Evolutionary conservation across 1,140 invertebrate species (phyloP), one percentile per base, ranked within the genome.

Genomic region (Trialeurodes vaporariorum): DNA sequence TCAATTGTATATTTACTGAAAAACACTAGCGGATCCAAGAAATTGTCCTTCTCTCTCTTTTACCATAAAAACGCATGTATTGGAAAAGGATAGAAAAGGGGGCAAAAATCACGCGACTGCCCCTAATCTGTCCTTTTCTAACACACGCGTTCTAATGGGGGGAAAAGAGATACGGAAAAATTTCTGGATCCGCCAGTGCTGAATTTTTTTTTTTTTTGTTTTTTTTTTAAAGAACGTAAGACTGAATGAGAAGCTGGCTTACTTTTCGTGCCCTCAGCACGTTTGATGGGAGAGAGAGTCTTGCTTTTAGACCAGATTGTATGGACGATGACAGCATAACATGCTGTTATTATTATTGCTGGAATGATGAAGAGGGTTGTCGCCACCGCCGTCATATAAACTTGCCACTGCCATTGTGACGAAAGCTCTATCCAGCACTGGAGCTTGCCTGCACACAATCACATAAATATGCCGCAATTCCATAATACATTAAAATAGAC

Each of bases 371-470:
- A 96, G 2, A 96, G 83, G 40, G 88, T 85, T 2, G 90, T 76
- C 2, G 92, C 87, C 0, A 96, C 88, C 25, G 92, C 73, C 0
- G 87, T 89, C 85, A 97, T 89, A 80, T 95, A 98, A 17, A 96
- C 81, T 79, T 90, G 88, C 94, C 94, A 96, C 63, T 89, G 82
- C 75, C 84, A 83, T 0, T 84, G 80, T 0, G 85, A 81, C 0
- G 85, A 83, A 59, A 97, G 77, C 24, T 94, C 89, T 67, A 96
- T 94, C 92, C 93, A 96, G 77, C 94, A 97, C 77, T 96, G 93
- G 0, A 84, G 79, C 71, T 85, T 84, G 24, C 87, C 86, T 89
- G 80, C 21, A 17, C 23, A 58, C 2, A 64, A n/a, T n/a, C n/a
- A n/a, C n/a, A n/a, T n/a, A n/a, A n/a, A n/a, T n/a, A n/a, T n/a